A percentile compares a stretch with the other conserved stretches of the same genome.
Conservation (phyloP, 2,797 vertebrate genomes). For the Gambelia wislizenii region DNA sequence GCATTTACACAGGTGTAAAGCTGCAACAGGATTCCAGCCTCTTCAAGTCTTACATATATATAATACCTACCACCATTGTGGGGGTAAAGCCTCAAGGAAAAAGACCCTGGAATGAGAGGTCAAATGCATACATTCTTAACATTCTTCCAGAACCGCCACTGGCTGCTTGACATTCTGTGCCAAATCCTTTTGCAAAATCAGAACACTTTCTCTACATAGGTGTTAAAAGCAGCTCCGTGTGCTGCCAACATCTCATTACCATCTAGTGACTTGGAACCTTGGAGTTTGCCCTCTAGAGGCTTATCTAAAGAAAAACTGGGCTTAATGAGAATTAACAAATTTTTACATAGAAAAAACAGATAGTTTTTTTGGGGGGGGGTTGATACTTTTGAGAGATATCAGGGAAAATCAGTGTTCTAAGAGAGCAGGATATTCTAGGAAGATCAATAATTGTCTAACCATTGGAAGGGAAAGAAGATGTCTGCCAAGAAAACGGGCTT, state of each 20-base stretch:
- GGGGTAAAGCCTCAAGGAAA: neutral
- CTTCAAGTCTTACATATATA: neutral
- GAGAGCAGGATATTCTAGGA: slow-evolving; percentile 29
- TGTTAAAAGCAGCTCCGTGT: neutral
- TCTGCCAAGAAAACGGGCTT: neutral
- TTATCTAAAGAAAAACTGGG: neutral
- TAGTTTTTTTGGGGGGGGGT: neutral
- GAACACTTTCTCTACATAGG: neutral
- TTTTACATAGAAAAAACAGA: slow-evolving; percentile 44
- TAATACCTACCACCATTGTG: neutral
- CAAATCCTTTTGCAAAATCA: neutral
- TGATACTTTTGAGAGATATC: slow-evolving; percentile 29
- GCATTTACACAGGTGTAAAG: no score
- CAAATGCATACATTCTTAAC: neutral
- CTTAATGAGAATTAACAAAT: slow-evolving; percentile 19
- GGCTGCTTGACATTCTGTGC: neutral
- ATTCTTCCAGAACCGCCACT: neutral
- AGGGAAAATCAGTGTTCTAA: slow-evolving; percentile 36
- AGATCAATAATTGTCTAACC: slow-evolving; percentile 12
- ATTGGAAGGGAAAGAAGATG: slow-evolving; percentile 29
- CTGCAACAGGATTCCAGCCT: no score
- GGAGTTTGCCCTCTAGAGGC: slow-evolving; percentile 32
- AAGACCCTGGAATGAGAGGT: neutral
- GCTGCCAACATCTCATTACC: neutral
- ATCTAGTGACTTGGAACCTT: neutral